Evolutionary conservation across 2,888 invertebrate species (phyloP), one percentile per base, ranked within the genome.

Genomic region (Slavum lentiscoides): DNA sequence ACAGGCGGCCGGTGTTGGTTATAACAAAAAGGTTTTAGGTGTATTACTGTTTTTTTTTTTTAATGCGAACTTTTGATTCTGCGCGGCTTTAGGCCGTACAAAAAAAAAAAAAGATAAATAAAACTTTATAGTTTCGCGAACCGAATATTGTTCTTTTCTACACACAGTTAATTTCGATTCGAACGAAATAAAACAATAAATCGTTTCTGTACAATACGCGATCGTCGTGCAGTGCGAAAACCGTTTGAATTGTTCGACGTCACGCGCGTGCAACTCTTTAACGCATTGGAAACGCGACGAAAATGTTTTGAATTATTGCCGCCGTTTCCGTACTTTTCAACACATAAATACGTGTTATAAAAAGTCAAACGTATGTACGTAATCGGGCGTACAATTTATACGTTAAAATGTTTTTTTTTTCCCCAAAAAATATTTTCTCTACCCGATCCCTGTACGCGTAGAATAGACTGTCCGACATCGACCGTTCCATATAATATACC

Each of bases 1-100:
- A 80, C 77, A 80, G 77, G 77, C 77, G 70, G 77, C 70, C 77
- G 70, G 53, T 72, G 61, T 72, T n/a, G 70, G 62, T 70, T 37
- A 55, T 62, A 72, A 80, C 77, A 80, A 80, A 80, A 80, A 70
- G 70, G 77, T 62, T 80, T 70, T 39, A 70, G 61, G 62, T 70
- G 53, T 70, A 80, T 64, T 70, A 49, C 30, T 30, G 4, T 30
- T 30, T 30, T 30, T 30, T 4, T 30, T 49, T 80, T 80, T 80
- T 80, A 80, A 70, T 21, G 39, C 59, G 62, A 80, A 80, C 77
- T 64, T 77, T 80, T 64, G 55, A 80, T 64, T 70, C 39, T 55
- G 21, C 30, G 4, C 30, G 37, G 23, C 62, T 49, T 49, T 61
- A 43, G 49, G 21, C 37, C 59, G 76, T 77, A 77, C 53, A 61